Evolutionary conservation across 2,888 invertebrate genomes (phyloP).

Genomic region (Philonicus albiceps): DNA sequence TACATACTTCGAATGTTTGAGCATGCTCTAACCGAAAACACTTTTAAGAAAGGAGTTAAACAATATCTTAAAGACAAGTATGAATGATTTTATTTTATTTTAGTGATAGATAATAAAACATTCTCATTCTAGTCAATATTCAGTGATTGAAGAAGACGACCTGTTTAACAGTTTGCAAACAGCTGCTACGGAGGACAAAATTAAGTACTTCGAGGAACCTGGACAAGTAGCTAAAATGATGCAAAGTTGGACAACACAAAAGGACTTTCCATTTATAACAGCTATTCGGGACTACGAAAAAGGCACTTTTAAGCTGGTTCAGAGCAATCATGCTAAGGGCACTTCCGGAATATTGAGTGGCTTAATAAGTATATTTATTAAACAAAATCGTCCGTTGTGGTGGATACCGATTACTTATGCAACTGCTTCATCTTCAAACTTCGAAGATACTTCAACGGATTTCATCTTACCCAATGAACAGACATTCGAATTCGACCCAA

Average conservation of each 20-base stretch:
- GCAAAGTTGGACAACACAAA: slow-evolving; percentile 70
- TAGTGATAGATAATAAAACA: neutral
- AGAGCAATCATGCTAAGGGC: slow-evolving; percentile 53
- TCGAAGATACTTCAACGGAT: slow-evolving; percentile 56
- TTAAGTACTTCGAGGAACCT: slow-evolving; percentile 51
- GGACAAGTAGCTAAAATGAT: slow-evolving; percentile 65
- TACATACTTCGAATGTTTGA: neutral
- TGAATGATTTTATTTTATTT: slow-evolving; percentile 20
- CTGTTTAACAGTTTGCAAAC: slow-evolving; percentile 56
- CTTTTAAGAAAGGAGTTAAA: slow-evolving; percentile 34
- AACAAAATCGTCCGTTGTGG: slow-evolving; percentile 53
- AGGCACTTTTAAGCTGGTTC: slow-evolving; percentile 66
- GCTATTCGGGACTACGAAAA: slow-evolving; percentile 65
- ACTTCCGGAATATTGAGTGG: slow-evolving; percentile 49
- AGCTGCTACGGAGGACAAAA: slow-evolving; percentile 53
- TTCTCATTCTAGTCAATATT: neutral
- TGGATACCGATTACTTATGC: slow-evolving; percentile 59
- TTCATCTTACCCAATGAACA: slow-evolving; percentile 52
- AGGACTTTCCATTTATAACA: slow-evolving; percentile 69
- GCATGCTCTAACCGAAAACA: neutral
- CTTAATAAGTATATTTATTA: neutral
- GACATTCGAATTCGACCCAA: slow-evolving; percentile 25
- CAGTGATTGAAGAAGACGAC: slow-evolving; percentile 53
- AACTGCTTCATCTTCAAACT: slow-evolving; percentile 54
- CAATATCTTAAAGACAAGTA: slow-evolving; percentile 53